Evolutionary conservation across 1,140 invertebrate species (phyloP).

Genomic region (Chrysomallon squamiferum): DNA sequence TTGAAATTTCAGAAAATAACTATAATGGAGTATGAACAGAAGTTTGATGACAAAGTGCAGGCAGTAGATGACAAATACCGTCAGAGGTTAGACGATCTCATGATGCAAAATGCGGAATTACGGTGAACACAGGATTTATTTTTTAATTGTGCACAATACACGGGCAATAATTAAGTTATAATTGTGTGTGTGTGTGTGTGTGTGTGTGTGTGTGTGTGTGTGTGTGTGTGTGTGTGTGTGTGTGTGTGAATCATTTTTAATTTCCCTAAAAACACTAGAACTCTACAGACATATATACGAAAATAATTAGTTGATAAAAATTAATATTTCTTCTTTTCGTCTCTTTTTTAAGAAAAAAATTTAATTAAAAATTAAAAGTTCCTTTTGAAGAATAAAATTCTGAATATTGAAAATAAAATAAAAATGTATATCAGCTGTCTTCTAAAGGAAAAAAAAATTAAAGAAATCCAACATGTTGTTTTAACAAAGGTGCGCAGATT

Average conservation of each 20-base stretch:
- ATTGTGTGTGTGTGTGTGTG: background rate
- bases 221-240: background rate
- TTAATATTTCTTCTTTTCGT: too few relatives aligned
- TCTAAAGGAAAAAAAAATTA: too few relatives aligned
- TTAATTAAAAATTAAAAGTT: too few relatives aligned
- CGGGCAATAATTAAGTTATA: background rate
- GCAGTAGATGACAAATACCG: slow-evolving; percentile 58
- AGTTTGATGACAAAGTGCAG: slow-evolving; percentile 56
- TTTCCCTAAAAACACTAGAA: background rate
- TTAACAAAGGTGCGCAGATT: too few relatives aligned
- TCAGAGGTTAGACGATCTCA: slow-evolving; percentile 49
- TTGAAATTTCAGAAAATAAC: slow-evolving; percentile 60
- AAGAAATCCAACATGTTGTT: too few relatives aligned
- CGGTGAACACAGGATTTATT: slow-evolving; percentile 26
- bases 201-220: background rate
- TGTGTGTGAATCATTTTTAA: background rate
- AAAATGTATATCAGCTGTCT: too few relatives aligned
- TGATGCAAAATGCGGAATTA: slow-evolving; percentile 57
- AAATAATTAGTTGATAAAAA: background rate
- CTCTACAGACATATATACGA: background rate
- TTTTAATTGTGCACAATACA: background rate
- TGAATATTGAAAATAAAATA: too few relatives aligned
- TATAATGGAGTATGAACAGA: slow-evolving; percentile 52
- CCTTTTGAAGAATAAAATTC: too few relatives aligned
- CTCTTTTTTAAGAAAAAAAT: too few relatives aligned